A percentile compares a stretch with the other conserved stretches of the same genome.
Conservation (phyloP, 2,888 invertebrate genomes). For the Coelogynopora nodosa region DNA sequence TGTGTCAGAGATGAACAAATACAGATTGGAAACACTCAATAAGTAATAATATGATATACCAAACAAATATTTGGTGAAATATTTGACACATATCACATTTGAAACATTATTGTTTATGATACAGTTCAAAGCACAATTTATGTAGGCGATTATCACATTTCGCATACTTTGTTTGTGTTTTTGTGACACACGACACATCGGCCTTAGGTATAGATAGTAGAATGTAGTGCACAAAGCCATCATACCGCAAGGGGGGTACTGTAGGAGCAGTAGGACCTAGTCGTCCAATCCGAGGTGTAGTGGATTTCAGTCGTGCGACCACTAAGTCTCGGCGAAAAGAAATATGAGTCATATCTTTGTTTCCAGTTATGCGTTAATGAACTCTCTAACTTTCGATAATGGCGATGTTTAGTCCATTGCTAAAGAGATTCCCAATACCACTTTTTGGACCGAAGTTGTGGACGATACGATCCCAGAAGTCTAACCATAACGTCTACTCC, state of each 20-base stretch:
- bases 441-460: background rate
- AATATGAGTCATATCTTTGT: background rate
- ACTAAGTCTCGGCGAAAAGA: background rate
- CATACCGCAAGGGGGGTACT: background rate
- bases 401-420: background rate
- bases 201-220: background rate
- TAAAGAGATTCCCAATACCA: background rate
- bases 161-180: background rate
- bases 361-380: background rate
- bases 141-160: background rate
- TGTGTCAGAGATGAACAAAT: background rate
- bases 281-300: background rate
- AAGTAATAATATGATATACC: background rate
- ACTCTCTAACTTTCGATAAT: background rate
- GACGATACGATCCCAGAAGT: background rate
- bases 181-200: background rate
- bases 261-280: background rate
- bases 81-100: background rate
- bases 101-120: background rate
- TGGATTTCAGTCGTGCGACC: background rate
- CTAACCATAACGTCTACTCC: background rate
- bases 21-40: background rate
- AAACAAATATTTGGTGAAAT: background rate
- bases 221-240: background rate
- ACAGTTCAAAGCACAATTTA: background rate